Percentiles rank a stretch among this genome's conserved stretches.
Evolutionary conservation across 2,113 vertebrate species (phyloP).

Genomic region (Crotalus viridis): DNA sequence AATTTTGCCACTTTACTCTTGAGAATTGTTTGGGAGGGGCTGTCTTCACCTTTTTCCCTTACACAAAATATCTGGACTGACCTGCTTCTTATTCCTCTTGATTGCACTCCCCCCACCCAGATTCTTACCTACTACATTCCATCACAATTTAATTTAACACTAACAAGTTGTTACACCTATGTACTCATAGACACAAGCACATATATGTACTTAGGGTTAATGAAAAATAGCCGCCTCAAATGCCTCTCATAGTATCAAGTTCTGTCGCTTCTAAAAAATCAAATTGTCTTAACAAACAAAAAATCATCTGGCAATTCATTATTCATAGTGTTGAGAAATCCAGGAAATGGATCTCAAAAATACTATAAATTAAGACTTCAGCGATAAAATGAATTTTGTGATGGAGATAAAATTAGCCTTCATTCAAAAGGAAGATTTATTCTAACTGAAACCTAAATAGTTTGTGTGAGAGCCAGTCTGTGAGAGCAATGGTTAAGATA

Average conservation of each 20-base stretch:
- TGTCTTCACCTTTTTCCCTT: not conserved
- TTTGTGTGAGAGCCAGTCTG: not conserved
- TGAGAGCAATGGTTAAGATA: not conserved
- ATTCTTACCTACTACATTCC: not conserved
- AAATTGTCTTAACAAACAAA: not conserved
- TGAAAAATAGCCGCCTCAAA: not conserved
- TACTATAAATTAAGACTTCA: not conserved
- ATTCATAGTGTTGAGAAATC: not conserved
- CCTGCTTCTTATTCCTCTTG: not conserved
- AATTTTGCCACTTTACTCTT: not conserved
- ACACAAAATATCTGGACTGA: not conserved
- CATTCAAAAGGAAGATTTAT: not conserved
- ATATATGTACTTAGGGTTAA: not conserved
- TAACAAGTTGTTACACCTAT: not conserved
- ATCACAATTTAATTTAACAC: too few species aligned
- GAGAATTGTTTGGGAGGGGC: not conserved
- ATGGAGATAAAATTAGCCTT: not conserved
- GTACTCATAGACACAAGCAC: not conserved
- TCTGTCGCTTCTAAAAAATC: not conserved
- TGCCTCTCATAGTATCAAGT: not conserved
- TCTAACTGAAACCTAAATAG: not conserved
- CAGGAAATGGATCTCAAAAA: not conserved
- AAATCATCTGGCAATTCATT: not conserved
- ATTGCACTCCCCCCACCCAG: not conserved
- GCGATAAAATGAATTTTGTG: not conserved